phyloP scores from a whole-genome alignment of 2,113 vertebrate genomes.

The Austrofundulus limnaeus region DNA sequence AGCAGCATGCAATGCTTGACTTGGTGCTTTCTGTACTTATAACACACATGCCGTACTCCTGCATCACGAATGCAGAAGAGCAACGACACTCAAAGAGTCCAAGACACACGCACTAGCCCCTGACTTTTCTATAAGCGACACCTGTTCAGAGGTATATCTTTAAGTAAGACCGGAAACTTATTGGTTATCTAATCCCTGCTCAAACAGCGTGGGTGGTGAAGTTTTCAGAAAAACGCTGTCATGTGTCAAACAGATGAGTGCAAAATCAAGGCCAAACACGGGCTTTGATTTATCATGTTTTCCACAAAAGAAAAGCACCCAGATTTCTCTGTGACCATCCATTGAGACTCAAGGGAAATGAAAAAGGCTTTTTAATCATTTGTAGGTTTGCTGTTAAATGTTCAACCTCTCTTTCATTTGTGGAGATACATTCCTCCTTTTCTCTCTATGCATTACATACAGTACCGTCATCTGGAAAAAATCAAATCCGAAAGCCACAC shows the following conservation, averaged over 20 bases:
- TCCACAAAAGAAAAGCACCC: constrained; percentile 24
- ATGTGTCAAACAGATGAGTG: constrained; percentile 23
- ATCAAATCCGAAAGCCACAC: not conserved
- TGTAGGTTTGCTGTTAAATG: not conserved
- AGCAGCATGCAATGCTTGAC: constrained; percentile 59
- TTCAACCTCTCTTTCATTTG: constrained; percentile 3
- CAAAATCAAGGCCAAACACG: constrained; percentile 67
- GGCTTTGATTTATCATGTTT: constrained; percentile 48
- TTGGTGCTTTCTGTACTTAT: constrained; percentile 54
- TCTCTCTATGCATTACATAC: constrained; percentile 1
- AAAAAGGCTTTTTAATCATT: not conserved
- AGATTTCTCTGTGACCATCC: constrained; percentile 10
- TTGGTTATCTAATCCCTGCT: constrained; percentile 26
- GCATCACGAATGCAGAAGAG: constrained; percentile 35
- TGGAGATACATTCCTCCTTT: not conserved
- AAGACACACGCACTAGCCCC: constrained; percentile 3
- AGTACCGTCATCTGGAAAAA: not conserved
- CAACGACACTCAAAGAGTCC: constrained; percentile 18
- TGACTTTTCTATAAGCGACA: constrained; percentile 33
- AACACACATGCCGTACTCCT: constrained; percentile 58
- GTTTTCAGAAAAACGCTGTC: constrained; percentile 23
- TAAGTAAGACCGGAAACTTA: constrained; percentile 15
- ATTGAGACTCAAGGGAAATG: not conserved
- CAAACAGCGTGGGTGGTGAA: constrained; percentile 28
- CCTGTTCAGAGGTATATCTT: constrained; percentile 27